Conservation (phyloP, 2,888 invertebrate species). For the Apodemia mormo region DNA sequence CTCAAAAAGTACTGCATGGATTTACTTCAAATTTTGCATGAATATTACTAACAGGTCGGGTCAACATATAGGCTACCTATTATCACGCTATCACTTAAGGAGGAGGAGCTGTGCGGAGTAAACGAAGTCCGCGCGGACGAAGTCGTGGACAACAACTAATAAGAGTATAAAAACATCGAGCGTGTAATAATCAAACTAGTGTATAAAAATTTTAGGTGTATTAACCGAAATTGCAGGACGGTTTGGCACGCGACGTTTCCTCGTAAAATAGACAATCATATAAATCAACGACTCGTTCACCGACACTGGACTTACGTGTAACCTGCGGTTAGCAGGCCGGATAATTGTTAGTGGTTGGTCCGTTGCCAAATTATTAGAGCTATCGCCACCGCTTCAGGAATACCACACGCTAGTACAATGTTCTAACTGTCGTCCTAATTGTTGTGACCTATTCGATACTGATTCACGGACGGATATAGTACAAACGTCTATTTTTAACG, state of each 20-base stretch:
- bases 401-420: slow-evolving; percentile 9
- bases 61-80: too few species aligned
- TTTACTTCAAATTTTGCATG: too few species aligned
- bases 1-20: too few species aligned
- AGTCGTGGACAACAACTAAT: too few species aligned
- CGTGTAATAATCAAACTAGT: background rate
- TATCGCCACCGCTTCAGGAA: slow-evolving; percentile 14
- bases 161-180: background rate
- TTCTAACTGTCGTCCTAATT: slow-evolving; percentile 12
- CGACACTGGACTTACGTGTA: slow-evolving; percentile 6
- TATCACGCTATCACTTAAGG: too few species aligned
- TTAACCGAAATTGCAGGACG: background rate
- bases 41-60: too few species aligned
- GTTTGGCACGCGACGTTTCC: slow-evolving; percentile 9
- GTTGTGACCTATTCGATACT: slow-evolving; percentile 52
- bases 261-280: slow-evolving; percentile 14
- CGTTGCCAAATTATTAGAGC: slow-evolving; percentile 12
- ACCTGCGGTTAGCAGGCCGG: slow-evolving; percentile 16
- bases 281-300: slow-evolving; percentile 16
- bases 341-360: slow-evolving; percentile 12
- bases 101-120: too few species aligned
- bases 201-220: background rate
- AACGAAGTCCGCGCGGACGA: too few species aligned
- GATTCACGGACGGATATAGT: slow-evolving; percentile 55
- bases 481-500: slow-evolving; percentile 15